Evolutionary conservation across 2,797 vertebrate genomes (phyloP).

Genomic region (Xerus rutilus): DNA sequence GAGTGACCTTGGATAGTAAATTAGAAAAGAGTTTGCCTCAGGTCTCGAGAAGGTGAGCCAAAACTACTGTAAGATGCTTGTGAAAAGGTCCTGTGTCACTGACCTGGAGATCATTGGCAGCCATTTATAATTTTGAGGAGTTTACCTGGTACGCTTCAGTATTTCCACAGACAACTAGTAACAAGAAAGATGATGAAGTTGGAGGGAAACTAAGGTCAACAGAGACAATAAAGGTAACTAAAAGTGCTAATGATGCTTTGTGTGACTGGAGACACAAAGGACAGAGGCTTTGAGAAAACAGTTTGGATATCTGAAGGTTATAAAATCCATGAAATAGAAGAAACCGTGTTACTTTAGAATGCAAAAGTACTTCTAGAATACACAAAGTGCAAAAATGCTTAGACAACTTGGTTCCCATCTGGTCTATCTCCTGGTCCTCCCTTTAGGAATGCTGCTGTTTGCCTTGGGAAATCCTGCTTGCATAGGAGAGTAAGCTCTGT

Average conservation of each 20-base stretch:
- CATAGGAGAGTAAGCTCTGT: no score
- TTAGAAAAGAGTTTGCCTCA: neutral
- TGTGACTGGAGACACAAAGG: neutral
- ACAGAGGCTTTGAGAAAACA: neutral
- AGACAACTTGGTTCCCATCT: neutral
- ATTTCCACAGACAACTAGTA: neutral
- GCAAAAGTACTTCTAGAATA: neutral
- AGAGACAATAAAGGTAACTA: neutral
- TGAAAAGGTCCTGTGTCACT: neutral
- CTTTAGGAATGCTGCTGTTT: neutral
- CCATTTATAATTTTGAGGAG: neutral
- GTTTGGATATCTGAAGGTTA: neutral
- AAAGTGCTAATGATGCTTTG: neutral
- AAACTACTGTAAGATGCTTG: neutral
- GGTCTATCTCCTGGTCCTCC: neutral
- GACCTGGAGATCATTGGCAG: neutral
- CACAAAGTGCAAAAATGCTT: neutral
- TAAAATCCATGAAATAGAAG: neutral
- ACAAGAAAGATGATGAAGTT: constrained; percentile 13
- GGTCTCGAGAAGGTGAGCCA: neutral
- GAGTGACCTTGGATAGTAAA: neutral
- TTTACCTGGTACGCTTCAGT: neutral
- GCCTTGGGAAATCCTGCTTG: neutral
- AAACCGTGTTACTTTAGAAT: neutral
- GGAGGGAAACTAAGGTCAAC: neutral